Base-by-base conservation (phyloP, 2,888 invertebrate genomes). In the Agonopterix heracliana region DNA sequence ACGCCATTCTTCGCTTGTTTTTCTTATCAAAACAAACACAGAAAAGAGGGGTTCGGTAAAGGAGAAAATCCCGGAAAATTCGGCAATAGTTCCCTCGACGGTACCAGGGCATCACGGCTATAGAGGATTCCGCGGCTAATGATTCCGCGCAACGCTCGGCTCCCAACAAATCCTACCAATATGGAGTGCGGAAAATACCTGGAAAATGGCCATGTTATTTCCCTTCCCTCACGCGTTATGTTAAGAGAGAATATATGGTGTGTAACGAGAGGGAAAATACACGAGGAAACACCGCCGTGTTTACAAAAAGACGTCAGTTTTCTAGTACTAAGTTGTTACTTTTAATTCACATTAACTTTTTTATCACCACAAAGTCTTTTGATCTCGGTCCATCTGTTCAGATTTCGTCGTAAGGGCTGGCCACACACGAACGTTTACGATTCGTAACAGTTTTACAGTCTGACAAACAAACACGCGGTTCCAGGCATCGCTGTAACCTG, bases 341-440 rank as follows among this genome's bases (percentile, higher is more conserved):
- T 74, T 75, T 74, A 78, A 79, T 77, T 74, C 78, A 78, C 83
- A 85, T 85, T 76, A 84, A 83, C 77, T 65, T 67, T 84, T 87
- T 88, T 85, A 86, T 84, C 79, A 74, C 77, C 72, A 60, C 66
- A 62, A 52, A 66, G 63, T 71, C 82, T 79, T 87, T 88, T 88
- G 88, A 88, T 87, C 77, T 86, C 77, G 54, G 67, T 68, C 80
- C 88, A 87, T 87, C 88, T 87, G 88, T 78, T 77, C 76, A 68
- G 76, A 81, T 78, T 86, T 88, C 88, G 86, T 80, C 82, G 87
- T 88, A 88, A 88, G 87, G 83, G 81, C 81, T 81, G 87, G 78
- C 88, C 87, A 88, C 88, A 87, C 88, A 85, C 87, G 85, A 78
- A 57, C 78, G 82, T 87, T 86, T 88, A 87, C 86, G 80, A 76